Evolutionary conservation across 2,888 invertebrate genomes (phyloP), one percentile per base, ranked within the genome.

Genomic region (Amiota communis): DNA sequence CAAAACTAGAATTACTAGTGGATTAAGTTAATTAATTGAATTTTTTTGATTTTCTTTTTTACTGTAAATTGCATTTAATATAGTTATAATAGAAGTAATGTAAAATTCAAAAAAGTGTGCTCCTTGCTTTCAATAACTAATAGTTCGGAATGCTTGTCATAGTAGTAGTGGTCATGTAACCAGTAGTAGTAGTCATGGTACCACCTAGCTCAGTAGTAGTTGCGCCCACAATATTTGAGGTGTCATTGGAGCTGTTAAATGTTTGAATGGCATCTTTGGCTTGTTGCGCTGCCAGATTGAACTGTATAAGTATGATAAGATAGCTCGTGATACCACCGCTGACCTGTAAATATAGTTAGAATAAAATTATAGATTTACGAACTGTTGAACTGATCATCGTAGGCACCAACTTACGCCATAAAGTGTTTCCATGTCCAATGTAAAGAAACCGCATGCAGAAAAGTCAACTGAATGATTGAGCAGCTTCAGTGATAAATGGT

Each of bases 391-490:
- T 15, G 46, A n/a, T 23, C 2, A 17, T 17, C 11, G 12, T 23
- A 61, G 20, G 15, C 65, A 51, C 70, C 53, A 65, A 73, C 80
- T 85, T 77, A 90, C 89, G 9, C 89, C 89, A 76, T 90, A 90
- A 17, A 90, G 76, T 1, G 90, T 90, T 74, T 89, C 89, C 90
- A 90, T 90, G 74, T 90, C 89, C 72, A 90, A 75, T 2, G 89
- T 88, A 64, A 90, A 90, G 74, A 90, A 90, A 12, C 90, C 90
- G 74, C 90, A 89, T n/a, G 90, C 90, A 0, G 89, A 88, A 77
- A 90, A 90, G 75, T 89, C 88, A 6, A 89, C 86, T 0, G 88
- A 86, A 78, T 90, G 90, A 79, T 90, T 90, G 8, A 90, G 81
- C 71, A 90, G 74, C 73, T 90, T 90, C 51, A 90, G 77, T 2